Evolutionary conservation across 2,797 vertebrate genomes (phyloP), one percentile per base, ranked within the genome.

Genomic region (Martes flavigula): DNA sequence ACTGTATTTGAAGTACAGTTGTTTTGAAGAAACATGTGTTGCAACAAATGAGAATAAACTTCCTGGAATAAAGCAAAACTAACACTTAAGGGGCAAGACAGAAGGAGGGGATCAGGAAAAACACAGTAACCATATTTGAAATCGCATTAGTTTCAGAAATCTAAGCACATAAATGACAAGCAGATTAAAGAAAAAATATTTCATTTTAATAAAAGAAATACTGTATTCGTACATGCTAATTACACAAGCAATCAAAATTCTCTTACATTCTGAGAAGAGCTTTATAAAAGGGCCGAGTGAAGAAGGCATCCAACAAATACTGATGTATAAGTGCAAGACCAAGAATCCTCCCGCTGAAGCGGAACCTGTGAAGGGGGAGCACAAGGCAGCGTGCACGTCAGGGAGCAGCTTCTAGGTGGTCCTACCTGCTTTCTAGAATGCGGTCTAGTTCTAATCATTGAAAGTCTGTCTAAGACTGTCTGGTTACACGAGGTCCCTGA

Each of bases 261-360:
- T 46, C 98, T 88, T 97, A 99, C 99, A 99, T 99, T 98, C 99
- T 99, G 77, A 99, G 99, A 79, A 99, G 99, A 75, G 99, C 99
- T 98, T 99, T 99, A 98, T 99, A 99, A 98, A 99, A 99, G 5
- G 99, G 99, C 70, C 99, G 98, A 23, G 99, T 99, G 91, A 99
- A 99, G 98, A 99, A 99, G 97, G 99, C 99, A 98, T 99, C 99
- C 98, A 99, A 98, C 98, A 99, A 99, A 98, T 99, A 99, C 97
- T 99, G 99, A 98, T 99, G 99, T 97, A 99, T 99, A 21, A 99
- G 99, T 75, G 99, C 99, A 96, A 99, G 99, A 73, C 99, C 99
- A 97, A 99, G 99, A 98, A 99, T 99, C 81, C 99, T 99, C 54
- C 99, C 99, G 48, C 99, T 99, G 98, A 99, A 99, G 89, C 99